Percentiles rank a stretch among this genome's conserved stretches.
Evolutionary conservation across 2,113 vertebrate species (phyloP).

Genomic region (Notothenia rossii): DNA sequence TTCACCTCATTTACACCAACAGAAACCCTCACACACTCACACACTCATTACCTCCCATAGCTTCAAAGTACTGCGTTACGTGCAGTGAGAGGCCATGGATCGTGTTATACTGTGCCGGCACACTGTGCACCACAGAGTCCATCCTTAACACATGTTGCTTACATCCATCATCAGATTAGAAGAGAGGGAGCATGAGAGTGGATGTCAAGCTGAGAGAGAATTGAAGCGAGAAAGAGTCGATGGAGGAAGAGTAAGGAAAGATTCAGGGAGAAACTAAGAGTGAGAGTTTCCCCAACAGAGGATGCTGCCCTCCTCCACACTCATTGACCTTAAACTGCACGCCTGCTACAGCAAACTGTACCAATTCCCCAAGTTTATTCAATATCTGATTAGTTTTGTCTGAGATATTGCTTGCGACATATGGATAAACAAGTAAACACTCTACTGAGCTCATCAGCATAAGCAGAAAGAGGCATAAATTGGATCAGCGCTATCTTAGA

Average conservation of each 20-base stretch:
- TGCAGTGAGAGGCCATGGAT: constrained; percentile 77
- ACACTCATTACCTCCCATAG: constrained; percentile 14
- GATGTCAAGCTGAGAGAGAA: constrained; percentile 30
- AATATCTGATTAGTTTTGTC: constrained; percentile 10
- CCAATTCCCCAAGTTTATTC: background rate
- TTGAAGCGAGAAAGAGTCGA: background rate
- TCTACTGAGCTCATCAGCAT: background rate
- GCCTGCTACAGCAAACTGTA: background rate
- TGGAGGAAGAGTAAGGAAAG: background rate
- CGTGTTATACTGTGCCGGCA: constrained; percentile 59
- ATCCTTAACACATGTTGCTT: constrained; percentile 82
- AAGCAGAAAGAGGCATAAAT: constrained; percentile 25
- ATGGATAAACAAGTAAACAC: constrained; percentile 41
- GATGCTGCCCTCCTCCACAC: background rate
- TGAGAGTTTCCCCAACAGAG: background rate
- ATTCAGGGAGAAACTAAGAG: background rate
- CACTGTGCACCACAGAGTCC: constrained; percentile 85
- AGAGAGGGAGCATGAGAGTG: constrained; percentile 63
- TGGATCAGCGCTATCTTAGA: constrained; percentile 49
- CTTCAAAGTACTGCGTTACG: constrained; percentile 19
- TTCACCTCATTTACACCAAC: constrained; percentile 43
- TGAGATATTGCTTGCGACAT: constrained; percentile 26
- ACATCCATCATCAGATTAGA: constrained; percentile 85
- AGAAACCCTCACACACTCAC: constrained; percentile 11
- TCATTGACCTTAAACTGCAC: constrained; percentile 1